Base-by-base conservation (phyloP, 1,140 invertebrate species). In the Drosophila littoralis region DNA sequence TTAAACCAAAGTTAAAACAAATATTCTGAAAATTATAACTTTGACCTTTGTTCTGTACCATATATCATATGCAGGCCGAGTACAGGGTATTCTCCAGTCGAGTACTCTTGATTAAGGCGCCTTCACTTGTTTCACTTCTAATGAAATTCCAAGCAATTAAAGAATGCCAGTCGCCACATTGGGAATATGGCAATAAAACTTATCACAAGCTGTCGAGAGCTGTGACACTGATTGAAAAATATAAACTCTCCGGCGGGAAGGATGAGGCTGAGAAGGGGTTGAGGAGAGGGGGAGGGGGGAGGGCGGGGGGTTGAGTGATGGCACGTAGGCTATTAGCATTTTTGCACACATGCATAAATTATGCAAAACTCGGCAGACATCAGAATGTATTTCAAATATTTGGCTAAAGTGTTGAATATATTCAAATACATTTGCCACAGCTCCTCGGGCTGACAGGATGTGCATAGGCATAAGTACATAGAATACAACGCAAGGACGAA, bases 141-240 rank as follows among this genome's bases (percentile, higher is more conserved):
- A 74, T 69, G 22, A 68, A 74, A 74, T 68, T 42, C 22, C 15
- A 55, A 61, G 55, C 51, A 69, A 74, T 74, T 69, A 74, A 74
- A 63, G 57, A 69, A 69, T 69, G 36, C 15, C 55, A 28, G 33
- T 6, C 5, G 6, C 3, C 9, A 42, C 51, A 40, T 32, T 10
- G 45, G 40, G 46, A 36, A 32, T 52, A 52, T 15, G 59, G 58
- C 67, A 70, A 75, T 79, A 74, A 88, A 88, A 86, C 61, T 79
- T 79, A 79, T 72, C 75, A 71, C 70, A 68, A 52, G 60, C 66
- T 86, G 69, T 77, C 83, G 77, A 33, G 51, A 61, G 70, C 36
- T 71, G 36, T 88, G 83, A 79, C 83, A 86, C 76, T 88, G 83
- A 88, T 86, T 86, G 83, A 88, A 86, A 86, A 54, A 88, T 88